A percentile compares a stretch with the other conserved stretches of the same genome.
Evolutionary conservation across 2,888 invertebrate genomes (phyloP).

Genomic region (Ischnus inquisitorius): DNA sequence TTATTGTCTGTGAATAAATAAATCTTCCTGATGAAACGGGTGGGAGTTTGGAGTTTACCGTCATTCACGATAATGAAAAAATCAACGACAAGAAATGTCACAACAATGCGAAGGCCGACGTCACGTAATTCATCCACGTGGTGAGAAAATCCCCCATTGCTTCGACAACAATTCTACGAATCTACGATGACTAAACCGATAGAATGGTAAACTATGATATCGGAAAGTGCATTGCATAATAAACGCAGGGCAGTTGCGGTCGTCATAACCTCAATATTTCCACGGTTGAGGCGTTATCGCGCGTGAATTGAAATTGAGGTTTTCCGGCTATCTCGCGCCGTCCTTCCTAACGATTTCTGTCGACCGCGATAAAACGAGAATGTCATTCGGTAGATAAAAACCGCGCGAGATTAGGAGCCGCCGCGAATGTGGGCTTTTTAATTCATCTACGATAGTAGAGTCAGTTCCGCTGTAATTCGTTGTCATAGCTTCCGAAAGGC

Average conservation of each 20-base stretch:
- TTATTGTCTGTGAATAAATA: not conserved
- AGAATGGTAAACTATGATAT: conserved; percentile 4
- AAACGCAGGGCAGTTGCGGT: not conserved
- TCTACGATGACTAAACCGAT: not conserved
- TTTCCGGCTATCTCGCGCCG: conserved; percentile 36
- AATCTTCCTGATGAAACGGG: too few species aligned
- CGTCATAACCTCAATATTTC: conserved; percentile 62
- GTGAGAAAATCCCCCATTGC: not conserved
- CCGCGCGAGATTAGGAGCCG: conserved; percentile 42
- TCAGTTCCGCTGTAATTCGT: conserved; percentile 43
- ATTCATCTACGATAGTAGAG: conserved; percentile 47
- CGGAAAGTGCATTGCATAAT: conserved; percentile 33
- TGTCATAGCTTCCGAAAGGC: not conserved
- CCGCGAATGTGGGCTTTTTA: conserved; percentile 4
- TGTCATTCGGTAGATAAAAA: conserved; percentile 52
- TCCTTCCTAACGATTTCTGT: conserved; percentile 24
- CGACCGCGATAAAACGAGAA: conserved; percentile 43
- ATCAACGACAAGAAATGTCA: not conserved
- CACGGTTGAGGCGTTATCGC: conserved; percentile 18
- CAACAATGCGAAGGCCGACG: not conserved
- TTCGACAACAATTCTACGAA: not conserved
- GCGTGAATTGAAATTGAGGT: conserved; percentile 35
- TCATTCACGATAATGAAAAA: conserved; percentile 11
- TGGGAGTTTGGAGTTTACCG: too few species aligned
- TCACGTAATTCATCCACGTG: not conserved